These are phyloP conservation scores for Tapera naevia DNA, from an alignment of 2,797 vertebrate genomes.

Conservation along the genomic window DNA sequence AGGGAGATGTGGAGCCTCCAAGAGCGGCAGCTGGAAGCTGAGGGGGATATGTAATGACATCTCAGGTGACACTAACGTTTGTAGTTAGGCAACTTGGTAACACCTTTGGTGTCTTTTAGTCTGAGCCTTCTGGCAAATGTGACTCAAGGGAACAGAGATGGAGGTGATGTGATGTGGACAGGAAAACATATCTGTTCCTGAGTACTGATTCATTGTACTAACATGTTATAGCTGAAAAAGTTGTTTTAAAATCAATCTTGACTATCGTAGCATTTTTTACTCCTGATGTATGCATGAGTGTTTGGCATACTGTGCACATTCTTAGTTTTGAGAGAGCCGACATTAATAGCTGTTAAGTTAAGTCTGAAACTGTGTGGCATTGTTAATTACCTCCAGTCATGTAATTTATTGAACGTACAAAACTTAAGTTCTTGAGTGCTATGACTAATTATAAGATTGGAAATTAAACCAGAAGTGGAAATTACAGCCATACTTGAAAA, in stretches of 20 bases:
- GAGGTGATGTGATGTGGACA: background rate
- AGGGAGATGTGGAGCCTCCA: background rate
- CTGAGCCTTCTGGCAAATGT: background rate
- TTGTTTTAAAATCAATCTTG: background rate
- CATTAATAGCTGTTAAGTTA: constrained; percentile 35
- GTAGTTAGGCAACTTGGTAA: background rate
- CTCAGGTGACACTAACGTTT: background rate
- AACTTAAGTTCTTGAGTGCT: constrained; percentile 43
- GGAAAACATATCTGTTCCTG: background rate
- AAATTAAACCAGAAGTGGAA: constrained; percentile 54
- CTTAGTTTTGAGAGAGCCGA: background rate
- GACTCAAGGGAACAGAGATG: background rate
- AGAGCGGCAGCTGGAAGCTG: background rate
- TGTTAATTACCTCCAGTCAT: constrained; percentile 43
- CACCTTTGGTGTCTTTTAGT: background rate
- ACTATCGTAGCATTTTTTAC: background rate
- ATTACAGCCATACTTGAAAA: constrained; percentile 1
- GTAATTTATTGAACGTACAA: constrained; percentile 48
- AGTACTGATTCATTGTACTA: background rate
- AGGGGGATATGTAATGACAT: background rate
- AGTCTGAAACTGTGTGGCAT: background rate
- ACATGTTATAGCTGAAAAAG: background rate
- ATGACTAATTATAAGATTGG: constrained; percentile 32
- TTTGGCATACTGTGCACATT: constrained; percentile 10
- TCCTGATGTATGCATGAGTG: background rate